Conservation (phyloP, 2,797 vertebrate genomes). For the Ataeniobius toweri region DNA sequence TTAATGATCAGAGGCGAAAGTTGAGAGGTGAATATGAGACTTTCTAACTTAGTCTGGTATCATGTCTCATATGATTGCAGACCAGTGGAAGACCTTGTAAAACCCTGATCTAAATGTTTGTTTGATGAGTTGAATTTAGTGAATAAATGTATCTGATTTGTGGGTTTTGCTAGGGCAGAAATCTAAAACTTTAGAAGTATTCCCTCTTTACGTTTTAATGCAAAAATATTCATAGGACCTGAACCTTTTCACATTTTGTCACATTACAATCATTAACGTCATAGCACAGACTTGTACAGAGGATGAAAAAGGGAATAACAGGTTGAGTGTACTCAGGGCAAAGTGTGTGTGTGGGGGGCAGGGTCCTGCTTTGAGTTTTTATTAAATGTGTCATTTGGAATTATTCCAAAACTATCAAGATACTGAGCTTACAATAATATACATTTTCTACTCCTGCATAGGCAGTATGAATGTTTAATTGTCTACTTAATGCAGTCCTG, state of each 20-base stretch:
- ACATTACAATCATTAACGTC: neutral
- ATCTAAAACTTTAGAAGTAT: neutral
- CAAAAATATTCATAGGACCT: neutral
- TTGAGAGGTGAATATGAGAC: slow-evolving; percentile 38
- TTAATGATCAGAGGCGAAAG: slow-evolving; percentile 59
- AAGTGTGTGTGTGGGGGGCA: neutral
- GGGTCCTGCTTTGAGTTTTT: slow-evolving; percentile 11
- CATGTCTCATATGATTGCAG: slow-evolving; percentile 41
- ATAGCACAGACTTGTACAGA: neutral
- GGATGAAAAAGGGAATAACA: neutral
- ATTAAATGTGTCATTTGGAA: slow-evolving; percentile 33
- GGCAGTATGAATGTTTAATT: slow-evolving; percentile 18
- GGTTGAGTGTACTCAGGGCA: slow-evolving; percentile 15
- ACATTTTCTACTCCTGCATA: slow-evolving; percentile 8
- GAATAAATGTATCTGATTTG: slow-evolving; percentile 34
- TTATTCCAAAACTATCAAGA: slow-evolving; percentile 36
- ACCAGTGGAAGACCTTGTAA: slow-evolving; percentile 40
- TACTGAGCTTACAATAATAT: slow-evolving; percentile 28
- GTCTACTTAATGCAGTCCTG: slow-evolving; percentile 15
- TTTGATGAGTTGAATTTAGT: slow-evolving; percentile 41
- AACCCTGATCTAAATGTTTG: slow-evolving; percentile 27
- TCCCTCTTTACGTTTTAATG: neutral
- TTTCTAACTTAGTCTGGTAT: slow-evolving; percentile 43
- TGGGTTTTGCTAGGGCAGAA: slow-evolving; percentile 7
- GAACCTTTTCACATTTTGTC: neutral